These are phyloP conservation scores for Caprella mutica DNA, from an alignment of 2,888 invertebrate genomes.

Conservation along the genomic window DNA sequence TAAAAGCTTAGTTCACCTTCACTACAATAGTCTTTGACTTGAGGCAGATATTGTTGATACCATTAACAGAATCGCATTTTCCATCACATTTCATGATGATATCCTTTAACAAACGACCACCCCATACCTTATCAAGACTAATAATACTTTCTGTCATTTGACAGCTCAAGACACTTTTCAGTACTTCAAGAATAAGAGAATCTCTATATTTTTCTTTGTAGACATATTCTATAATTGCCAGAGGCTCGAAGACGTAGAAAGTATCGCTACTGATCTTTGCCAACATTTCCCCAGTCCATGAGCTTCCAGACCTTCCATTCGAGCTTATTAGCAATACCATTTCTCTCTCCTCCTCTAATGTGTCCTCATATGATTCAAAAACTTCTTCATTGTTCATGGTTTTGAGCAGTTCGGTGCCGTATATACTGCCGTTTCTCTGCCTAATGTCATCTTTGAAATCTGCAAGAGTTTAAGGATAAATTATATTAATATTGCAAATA, in stretches of 20 bases:
- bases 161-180: neutral
- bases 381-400: too few species aligned
- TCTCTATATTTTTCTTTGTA: neutral
- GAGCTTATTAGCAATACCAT: neutral
- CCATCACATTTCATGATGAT: too few species aligned
- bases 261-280: neutral
- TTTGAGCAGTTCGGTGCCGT: too few species aligned
- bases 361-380: too few species aligned
- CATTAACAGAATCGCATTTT: neutral
- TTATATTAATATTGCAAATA: too few species aligned
- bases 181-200: neutral
- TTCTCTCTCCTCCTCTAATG: too few species aligned
- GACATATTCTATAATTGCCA: neutral
- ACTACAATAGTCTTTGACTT: neutral
- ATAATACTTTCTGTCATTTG: neutral
- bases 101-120: too few species aligned
- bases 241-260: neutral
- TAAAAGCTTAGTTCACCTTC: constrained; percentile 1
- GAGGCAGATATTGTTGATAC: neutral
- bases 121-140: neutral
- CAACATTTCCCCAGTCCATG: neutral
- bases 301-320: neutral
- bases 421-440: too few species aligned
- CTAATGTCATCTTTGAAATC: too few species aligned
- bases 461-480: too few species aligned